Evolutionary conservation across 2,797 vertebrate species (phyloP).

Genomic region (Eulemur rubriventer): DNA sequence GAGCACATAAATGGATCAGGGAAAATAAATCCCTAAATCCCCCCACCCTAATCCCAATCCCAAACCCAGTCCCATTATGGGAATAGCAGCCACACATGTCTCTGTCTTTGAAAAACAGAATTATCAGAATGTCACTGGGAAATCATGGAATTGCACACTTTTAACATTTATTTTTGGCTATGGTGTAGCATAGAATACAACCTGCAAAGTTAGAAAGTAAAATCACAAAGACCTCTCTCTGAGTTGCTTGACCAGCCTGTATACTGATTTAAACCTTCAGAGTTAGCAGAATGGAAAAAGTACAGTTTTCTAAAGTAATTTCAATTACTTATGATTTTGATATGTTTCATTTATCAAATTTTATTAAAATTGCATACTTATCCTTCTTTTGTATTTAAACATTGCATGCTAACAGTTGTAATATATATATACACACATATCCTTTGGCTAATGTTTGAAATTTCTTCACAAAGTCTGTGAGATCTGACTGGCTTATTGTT

Average conservation of each 20-base stretch:
- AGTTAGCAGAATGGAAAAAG: neutral
- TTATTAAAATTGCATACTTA: neutral
- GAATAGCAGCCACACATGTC: neutral
- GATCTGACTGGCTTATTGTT: neutral
- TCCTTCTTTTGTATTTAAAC: conserved; percentile 19
- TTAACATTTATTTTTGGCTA: neutral
- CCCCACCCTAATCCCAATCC: neutral
- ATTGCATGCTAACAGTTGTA: neutral
- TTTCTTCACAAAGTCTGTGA: neutral
- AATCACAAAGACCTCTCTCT: neutral
- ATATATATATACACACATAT: neutral
- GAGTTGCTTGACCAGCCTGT: neutral
- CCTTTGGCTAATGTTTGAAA: neutral
- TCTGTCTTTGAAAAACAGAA: neutral
- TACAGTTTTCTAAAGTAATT: neutral
- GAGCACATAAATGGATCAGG: neutral
- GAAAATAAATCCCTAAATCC: neutral
- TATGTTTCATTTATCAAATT: neutral
- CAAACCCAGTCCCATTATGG: neutral
- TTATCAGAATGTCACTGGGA: neutral
- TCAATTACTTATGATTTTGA: neutral
- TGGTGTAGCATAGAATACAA: neutral
- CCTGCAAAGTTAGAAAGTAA: neutral
- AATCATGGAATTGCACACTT: neutral
- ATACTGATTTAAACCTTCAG: neutral